Conservation (phyloP, 2,797 vertebrate genomes). For the Smutsia gigantea region DNA sequence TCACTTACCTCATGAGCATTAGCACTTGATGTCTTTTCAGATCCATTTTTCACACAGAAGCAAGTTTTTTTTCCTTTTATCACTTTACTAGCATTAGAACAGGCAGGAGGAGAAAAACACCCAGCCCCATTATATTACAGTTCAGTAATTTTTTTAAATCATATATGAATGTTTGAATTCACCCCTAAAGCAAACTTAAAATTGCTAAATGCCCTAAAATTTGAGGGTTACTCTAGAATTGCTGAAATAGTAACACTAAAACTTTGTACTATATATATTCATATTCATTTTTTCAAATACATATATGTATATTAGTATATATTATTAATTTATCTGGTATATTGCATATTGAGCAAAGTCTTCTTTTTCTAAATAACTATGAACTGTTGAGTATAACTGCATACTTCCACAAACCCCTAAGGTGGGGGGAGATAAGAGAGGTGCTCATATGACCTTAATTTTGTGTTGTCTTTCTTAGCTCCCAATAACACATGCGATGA, state of each 20-base stretch:
- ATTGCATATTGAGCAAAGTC: background rate
- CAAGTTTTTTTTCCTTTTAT: background rate
- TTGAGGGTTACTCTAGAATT: background rate
- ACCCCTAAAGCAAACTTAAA: background rate
- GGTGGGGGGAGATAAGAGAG: background rate
- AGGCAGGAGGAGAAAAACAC: background rate
- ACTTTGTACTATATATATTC: background rate
- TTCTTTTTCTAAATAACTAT: background rate
- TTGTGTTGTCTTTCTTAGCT: slow-evolving; percentile 86
- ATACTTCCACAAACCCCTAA: background rate
- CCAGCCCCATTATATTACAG: background rate
- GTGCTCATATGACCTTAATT: slow-evolving; percentile 59
- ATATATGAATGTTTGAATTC: background rate
- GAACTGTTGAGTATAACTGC: background rate
- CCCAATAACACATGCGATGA: slow-evolving; percentile 95
- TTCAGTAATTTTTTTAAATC: background rate
- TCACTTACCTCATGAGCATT: background rate
- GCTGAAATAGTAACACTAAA: background rate
- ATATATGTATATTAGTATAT: background rate
- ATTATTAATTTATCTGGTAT: too few species aligned
- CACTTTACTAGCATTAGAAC: background rate
- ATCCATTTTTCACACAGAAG: slow-evolving; percentile 1
- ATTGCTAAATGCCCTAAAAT: background rate
- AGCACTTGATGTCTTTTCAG: background rate
- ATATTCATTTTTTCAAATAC: background rate